Evolutionary conservation across 1,140 invertebrate genomes (phyloP), one percentile per base, ranked within the genome.

Genomic region (Agraylea sexmaculata): DNA sequence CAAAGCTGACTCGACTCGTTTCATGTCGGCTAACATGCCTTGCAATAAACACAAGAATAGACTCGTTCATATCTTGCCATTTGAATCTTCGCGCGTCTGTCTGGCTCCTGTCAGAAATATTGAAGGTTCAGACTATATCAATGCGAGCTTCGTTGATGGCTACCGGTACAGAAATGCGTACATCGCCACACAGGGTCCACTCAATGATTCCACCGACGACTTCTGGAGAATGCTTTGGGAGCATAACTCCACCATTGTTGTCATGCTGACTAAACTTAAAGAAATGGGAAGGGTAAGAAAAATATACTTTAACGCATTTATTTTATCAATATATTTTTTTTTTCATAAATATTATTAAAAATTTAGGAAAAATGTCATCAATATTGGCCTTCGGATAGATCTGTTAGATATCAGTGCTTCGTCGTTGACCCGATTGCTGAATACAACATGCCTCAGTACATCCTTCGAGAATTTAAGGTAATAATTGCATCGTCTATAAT

Each of bases 191-290:
- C 96, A 99, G 68, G 94, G 93, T 7, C 95, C 96, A 0, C 64
- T 98, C 11, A 77, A 78, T 17, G 89, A 98, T 50, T 99, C 96
- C 0, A 89, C 89, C 0, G 91, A 96, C 51, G 95, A 99, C 58
- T 93, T 99, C 53, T 99, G 96, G 96, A 73, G 95, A 45, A 98
- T 98, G 94, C 68, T 99, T n/a, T 99, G 95, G 95, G 94, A 99
- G 59, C 92, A 99, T 58, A 98, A 99, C 62, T 97, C 92, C 0
- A 97, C 91, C 4, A 99, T 99, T 59, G 84, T 99, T 23, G 95
- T 98, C 7, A 99, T 98, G 93, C 66, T 99, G 23, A 98, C 92
- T 3, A 97, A 97, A 64, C 70, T 95, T 13, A 88, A 94, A 59
- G 93, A 97, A 69, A 91, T 95, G 84, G 91, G 92, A 45, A 72